A percentile compares a stretch with the other conserved stretches of the same genome.
These are phyloP conservation scores for Myotis findleyi DNA, from an alignment of 2,797 vertebrate genomes.

Conservation along the genomic window DNA sequence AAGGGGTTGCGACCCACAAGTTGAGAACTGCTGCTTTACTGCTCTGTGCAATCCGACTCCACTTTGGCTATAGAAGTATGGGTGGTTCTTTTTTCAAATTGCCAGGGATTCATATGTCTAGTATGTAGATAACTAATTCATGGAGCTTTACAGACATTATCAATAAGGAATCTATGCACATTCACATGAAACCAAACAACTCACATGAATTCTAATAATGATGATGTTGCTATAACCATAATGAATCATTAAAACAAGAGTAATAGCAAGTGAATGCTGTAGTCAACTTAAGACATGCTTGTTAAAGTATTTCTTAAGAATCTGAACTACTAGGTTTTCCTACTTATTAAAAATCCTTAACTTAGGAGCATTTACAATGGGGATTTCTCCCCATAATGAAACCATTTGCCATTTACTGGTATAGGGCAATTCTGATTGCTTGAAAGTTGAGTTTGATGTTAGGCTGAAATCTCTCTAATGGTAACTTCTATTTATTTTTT, in stretches of 20 bases:
- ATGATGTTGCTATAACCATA: neutral
- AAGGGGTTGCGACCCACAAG: no score
- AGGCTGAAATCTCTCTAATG: neutral
- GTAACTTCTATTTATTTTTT: constrained; percentile 47
- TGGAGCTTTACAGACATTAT: constrained; percentile 19
- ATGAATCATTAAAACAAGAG: neutral
- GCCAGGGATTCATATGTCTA: neutral
- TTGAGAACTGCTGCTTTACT: neutral
- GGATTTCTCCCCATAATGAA: neutral
- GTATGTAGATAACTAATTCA: neutral
- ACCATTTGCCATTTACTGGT: neutral
- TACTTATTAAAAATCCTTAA: neutral
- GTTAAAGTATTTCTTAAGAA: neutral
- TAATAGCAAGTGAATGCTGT: neutral
- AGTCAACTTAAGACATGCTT: neutral
- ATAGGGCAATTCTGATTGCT: neutral
- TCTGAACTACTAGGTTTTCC: neutral
- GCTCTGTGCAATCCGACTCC: neutral
- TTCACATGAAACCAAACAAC: neutral
- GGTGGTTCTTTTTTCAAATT: neutral
- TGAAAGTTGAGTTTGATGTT: constrained; percentile 17
- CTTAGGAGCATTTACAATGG: neutral
- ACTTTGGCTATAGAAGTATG: neutral
- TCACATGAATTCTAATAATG: constrained; percentile 1
- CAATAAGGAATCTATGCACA: neutral